Conservation (phyloP, 1,140 invertebrate genomes). For the Caenorhabditis tropicalis region DNA sequence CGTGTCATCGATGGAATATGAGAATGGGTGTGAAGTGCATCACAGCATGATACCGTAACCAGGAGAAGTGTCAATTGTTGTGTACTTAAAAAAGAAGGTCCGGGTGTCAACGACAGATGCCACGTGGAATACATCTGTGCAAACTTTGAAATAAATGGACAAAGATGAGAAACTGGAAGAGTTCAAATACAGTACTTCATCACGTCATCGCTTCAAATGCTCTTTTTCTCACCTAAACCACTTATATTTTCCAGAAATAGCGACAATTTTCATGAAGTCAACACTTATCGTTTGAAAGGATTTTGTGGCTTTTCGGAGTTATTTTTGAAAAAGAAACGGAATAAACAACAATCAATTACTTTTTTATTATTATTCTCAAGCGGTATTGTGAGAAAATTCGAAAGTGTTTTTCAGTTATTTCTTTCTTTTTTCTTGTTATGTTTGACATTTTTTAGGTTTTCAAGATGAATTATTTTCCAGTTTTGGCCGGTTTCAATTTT, state of each 20-base stretch:
- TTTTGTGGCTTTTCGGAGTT: not conserved
- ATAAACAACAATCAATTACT: not conserved
- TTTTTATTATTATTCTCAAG: not conserved
- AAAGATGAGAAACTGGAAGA: not conserved
- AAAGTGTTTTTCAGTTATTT: not conserved
- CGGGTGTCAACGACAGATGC: not conserved
- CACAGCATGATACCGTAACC: conserved; percentile 34
- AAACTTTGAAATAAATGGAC: not conserved
- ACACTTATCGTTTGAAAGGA: not conserved
- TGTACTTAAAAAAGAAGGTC: not conserved
- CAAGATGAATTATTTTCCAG: too few species aligned
- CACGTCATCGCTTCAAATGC: too few species aligned
- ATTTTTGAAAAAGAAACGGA: not conserved
- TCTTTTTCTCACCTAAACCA: too few species aligned
- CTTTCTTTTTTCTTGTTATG: not conserved
- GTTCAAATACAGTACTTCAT: too few species aligned
- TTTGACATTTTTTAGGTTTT: not conserved
- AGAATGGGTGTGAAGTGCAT: conserved; percentile 4
- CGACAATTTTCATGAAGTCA: not conserved
- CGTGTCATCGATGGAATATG: not conserved
- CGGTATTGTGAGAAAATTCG: not conserved
- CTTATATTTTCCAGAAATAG: too few species aligned
- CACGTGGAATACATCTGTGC: not conserved
- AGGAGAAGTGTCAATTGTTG: conserved; percentile 20
- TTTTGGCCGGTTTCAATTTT: too few species aligned